Evolutionary conservation across 2,797 vertebrate species (phyloP).

Genomic region (Siniperca obscura): DNA sequence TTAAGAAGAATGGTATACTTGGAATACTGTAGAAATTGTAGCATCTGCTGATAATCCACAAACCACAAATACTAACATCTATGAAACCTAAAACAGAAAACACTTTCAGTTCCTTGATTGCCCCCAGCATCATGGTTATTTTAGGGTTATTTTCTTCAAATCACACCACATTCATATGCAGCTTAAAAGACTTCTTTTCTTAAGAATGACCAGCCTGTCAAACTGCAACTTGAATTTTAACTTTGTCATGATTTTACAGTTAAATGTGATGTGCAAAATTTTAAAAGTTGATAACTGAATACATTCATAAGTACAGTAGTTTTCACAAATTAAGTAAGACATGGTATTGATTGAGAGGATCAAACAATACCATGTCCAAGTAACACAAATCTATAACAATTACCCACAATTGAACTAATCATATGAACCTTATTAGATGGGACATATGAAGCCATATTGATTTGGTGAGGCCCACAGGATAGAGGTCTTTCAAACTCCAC

Average conservation of each 20-base stretch:
- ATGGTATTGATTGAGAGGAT: too few species aligned
- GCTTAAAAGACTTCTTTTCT: background rate
- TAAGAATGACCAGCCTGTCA: background rate
- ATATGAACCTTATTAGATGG: background rate
- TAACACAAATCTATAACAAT: background rate
- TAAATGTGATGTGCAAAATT: background rate
- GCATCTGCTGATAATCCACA: background rate
- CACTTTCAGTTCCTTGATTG: background rate
- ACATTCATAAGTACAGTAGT: background rate
- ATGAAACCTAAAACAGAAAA: background rate
- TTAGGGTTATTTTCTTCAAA: background rate
- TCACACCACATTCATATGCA: background rate
- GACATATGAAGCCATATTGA: background rate
- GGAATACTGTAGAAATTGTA: background rate
- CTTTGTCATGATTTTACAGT: background rate
- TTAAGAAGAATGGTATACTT: background rate
- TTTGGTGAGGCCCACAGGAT: background rate
- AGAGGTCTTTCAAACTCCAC: conserved; percentile 11
- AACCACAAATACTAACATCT: background rate
- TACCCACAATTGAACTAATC: background rate
- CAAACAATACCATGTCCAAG: background rate
- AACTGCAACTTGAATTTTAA: background rate
- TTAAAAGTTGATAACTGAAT: background rate
- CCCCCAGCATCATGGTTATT: background rate
- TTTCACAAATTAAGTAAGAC: background rate